These are phyloP conservation scores for Neria commutata DNA, from an alignment of 2,888 invertebrate genomes.

Conservation along the genomic window DNA sequence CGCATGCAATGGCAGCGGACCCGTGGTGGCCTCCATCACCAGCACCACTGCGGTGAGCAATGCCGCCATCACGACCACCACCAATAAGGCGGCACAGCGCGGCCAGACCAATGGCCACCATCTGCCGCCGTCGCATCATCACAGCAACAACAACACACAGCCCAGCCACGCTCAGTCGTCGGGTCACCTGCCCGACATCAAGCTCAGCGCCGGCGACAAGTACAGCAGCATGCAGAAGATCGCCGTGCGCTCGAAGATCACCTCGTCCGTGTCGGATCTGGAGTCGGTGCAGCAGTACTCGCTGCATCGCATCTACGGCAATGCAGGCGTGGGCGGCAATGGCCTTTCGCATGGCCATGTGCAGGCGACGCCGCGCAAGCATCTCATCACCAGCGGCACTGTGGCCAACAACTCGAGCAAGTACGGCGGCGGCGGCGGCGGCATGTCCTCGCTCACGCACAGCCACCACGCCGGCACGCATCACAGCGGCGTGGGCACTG, in stretches of 20 bases:
- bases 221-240: constrained; percentile 61
- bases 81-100: constrained; percentile 36
- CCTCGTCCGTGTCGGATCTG: constrained; percentile 60
- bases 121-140: constrained; percentile 16
- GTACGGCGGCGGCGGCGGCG: constrained; percentile 49
- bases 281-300: constrained; percentile 61
- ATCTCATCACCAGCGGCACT: constrained; percentile 46
- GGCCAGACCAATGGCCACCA: constrained; percentile 34
- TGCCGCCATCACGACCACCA: constrained; percentile 53
- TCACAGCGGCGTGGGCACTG: constrained; percentile 55
- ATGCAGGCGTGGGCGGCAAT: constrained; percentile 37
- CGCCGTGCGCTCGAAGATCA: constrained; percentile 58
- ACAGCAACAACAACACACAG: constrained; percentile 23
- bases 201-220: constrained; percentile 58
- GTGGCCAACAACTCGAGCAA: constrained; percentile 50
- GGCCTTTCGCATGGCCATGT: constrained; percentile 44
- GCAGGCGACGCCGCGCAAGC: constrained; percentile 54
- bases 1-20: constrained; percentile 29
- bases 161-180: constrained; percentile 50
- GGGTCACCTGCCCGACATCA: constrained; percentile 61
- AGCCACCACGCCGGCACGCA: constrained; percentile 52
- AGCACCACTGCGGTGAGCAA: constrained; percentile 54
- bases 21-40: constrained; percentile 51
- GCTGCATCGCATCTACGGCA: constrained; percentile 59
- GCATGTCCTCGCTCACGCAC: constrained; percentile 42